These are phyloP conservation scores for Drosophila busckii DNA, from an alignment of 1,140 invertebrate genomes.

Conservation along the genomic window DNA sequence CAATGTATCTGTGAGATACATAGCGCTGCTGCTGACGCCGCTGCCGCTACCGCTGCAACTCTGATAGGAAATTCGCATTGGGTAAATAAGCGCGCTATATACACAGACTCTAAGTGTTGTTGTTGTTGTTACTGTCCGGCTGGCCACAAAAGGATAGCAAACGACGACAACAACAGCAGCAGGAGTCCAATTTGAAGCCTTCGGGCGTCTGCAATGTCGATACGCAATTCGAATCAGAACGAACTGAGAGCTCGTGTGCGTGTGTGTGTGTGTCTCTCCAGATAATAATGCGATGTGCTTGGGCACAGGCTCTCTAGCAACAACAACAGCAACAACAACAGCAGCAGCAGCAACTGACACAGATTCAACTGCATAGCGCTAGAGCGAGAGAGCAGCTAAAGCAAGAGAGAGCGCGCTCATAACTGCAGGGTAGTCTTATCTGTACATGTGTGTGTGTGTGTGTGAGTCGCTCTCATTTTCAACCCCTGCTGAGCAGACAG, in stretches of 20 bases:
- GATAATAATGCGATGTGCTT: too few species aligned
- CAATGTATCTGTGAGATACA: slow-evolving; percentile 67
- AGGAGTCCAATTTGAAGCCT: slow-evolving; percentile 13
- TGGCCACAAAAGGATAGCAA: slow-evolving; percentile 20
- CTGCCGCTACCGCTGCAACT: slow-evolving; percentile 57
- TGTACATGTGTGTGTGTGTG: background rate
- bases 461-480: slow-evolving; percentile 40
- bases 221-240: slow-evolving; percentile 28
- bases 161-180: slow-evolving; percentile 11
- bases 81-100: slow-evolving; percentile 35
- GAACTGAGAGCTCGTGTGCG: too few species aligned
- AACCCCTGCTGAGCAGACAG: slow-evolving; percentile 62
- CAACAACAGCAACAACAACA: background rate
- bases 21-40: slow-evolving; percentile 16
- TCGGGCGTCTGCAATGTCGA: too few species aligned
- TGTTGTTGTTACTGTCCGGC: slow-evolving; percentile 34
- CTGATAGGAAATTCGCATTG: slow-evolving; percentile 55
- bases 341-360: slow-evolving; percentile 47
- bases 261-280: too few species aligned
- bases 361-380: slow-evolving; percentile 42
- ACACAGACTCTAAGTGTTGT: slow-evolving; percentile 9
- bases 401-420: slow-evolving; percentile 6
- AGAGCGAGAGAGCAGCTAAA: slow-evolving; percentile 1
- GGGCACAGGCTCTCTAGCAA: too few species aligned
- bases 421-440: slow-evolving; percentile 25